Evolutionary conservation across 2,888 invertebrate species (phyloP).

Genomic region (Macrophya annulata): DNA sequence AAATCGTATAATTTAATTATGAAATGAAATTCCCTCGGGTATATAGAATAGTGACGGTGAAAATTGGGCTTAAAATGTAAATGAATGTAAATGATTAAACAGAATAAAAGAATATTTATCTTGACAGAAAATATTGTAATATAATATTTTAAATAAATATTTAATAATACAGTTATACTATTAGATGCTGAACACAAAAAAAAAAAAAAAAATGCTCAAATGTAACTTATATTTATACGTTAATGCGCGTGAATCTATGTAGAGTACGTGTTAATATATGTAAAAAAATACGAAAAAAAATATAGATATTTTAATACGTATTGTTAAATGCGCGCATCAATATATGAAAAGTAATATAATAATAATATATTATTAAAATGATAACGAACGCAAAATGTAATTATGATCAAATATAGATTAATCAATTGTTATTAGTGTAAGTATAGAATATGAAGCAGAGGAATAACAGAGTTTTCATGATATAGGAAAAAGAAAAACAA

Average conservation of each 20-base stretch:
- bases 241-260: slow-evolving; percentile 7
- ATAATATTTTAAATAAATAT: slow-evolving; percentile 39
- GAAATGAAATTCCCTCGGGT: background rate
- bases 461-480: slow-evolving; percentile 27
- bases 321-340: background rate
- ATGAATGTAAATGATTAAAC: slow-evolving; percentile 47
- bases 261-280: slow-evolving; percentile 64
- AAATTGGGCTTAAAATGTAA: slow-evolving; percentile 32
- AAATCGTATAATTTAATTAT: background rate
- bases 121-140: slow-evolving; percentile 30
- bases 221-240: slow-evolving; percentile 72
- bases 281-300: slow-evolving; percentile 19
- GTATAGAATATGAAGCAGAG: slow-evolving; percentile 35
- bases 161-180: slow-evolving; percentile 39
- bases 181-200: slow-evolving; percentile 61
- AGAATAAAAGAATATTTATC: slow-evolving; percentile 40
- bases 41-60: background rate
- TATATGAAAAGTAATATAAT: slow-evolving; percentile 60
- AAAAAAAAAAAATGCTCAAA: slow-evolving; percentile 67
- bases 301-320: slow-evolving; percentile 52
- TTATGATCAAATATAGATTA: slow-evolving; percentile 67
- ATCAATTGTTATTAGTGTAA: slow-evolving; percentile 36
- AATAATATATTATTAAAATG: slow-evolving; percentile 60
- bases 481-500: slow-evolving; percentile 11
- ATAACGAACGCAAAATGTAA: slow-evolving; percentile 64